Evolutionary conservation across 2,797 vertebrate species (phyloP).

Genomic region (Macropus fuliginosus): DNA sequence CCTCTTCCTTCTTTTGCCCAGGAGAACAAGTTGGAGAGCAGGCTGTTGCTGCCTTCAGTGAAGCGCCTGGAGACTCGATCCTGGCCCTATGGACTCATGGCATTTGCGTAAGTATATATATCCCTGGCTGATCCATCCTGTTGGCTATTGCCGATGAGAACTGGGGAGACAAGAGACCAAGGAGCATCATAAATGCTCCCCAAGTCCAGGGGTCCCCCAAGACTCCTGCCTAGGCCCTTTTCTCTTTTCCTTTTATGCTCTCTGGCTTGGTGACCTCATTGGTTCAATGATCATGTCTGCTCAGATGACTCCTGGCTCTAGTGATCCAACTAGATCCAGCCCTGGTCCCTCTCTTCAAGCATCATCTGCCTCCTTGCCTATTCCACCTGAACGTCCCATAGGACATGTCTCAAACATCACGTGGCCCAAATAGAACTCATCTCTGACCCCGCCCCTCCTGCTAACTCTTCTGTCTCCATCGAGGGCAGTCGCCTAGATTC

Average conservation of each 20-base stretch:
- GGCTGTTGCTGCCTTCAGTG: slow-evolving; percentile 91
- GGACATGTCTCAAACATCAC: neutral
- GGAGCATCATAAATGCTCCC: neutral
- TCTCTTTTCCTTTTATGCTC: neutral
- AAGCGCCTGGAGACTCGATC: slow-evolving; percentile 91
- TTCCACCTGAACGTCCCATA: neutral
- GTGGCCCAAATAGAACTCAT: neutral
- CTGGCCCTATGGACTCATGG: slow-evolving; percentile 93
- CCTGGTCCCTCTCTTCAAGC: neutral
- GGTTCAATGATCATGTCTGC: neutral
- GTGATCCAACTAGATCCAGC: neutral
- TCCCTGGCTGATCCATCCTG: neutral
- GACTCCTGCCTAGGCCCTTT: neutral
- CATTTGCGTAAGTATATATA: slow-evolving; percentile 90
- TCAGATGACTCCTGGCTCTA: neutral
- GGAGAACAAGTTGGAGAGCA: slow-evolving; percentile 91
- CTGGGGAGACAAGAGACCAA: neutral
- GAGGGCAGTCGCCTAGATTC: neutral
- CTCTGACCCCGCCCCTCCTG: neutral
- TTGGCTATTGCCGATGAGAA: neutral
- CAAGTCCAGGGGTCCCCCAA: neutral
- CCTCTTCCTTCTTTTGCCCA: slow-evolving; percentile 73
- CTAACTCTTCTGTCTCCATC: neutral
- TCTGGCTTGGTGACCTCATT: neutral
- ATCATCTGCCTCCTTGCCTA: neutral